phyloP scores from a whole-genome alignment of 2,113 vertebrate species.

The Callipepla squamata region DNA sequence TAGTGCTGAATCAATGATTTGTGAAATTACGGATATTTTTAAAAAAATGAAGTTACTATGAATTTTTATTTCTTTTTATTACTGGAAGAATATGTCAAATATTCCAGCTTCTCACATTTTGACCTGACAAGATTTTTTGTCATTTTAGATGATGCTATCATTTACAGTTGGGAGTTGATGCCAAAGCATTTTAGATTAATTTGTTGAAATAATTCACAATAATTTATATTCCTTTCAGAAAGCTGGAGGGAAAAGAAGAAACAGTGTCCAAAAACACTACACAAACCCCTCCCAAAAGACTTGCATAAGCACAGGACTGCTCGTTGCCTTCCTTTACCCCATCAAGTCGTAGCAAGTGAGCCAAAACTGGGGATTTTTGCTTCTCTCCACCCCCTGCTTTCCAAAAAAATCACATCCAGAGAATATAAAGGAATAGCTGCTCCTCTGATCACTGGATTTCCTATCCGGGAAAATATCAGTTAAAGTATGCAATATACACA shows the following conservation, averaged over 20 bases:
- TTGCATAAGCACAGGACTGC: accelerated
- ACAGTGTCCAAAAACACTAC: background rate
- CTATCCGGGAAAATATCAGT: background rate
- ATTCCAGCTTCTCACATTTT: background rate
- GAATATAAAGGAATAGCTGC: background rate
- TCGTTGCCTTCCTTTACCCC: background rate
- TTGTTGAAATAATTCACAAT: background rate
- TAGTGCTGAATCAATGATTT: background rate
- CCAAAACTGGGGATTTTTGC: background rate
- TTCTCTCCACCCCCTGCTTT: background rate
- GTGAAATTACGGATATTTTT: background rate
- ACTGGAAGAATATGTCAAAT: background rate
- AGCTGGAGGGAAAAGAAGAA: background rate
- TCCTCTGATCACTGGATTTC: background rate
- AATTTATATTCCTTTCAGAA: slow-evolving; percentile 1
- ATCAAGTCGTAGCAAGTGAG: background rate
- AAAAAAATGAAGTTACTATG: background rate
- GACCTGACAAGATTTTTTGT: background rate
- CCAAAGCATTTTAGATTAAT: background rate
- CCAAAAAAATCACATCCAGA: background rate
- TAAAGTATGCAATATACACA: background rate
- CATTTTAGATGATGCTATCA: background rate
- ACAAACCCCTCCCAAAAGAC: background rate
- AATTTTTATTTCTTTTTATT: background rate
- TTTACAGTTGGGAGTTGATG: background rate